A percentile compares a stretch with the other conserved stretches of the same genome.
These are phyloP conservation scores for Drosophila equinoxialis DNA, from an alignment of 1,140 invertebrate genomes.

Conservation along the genomic window DNA sequence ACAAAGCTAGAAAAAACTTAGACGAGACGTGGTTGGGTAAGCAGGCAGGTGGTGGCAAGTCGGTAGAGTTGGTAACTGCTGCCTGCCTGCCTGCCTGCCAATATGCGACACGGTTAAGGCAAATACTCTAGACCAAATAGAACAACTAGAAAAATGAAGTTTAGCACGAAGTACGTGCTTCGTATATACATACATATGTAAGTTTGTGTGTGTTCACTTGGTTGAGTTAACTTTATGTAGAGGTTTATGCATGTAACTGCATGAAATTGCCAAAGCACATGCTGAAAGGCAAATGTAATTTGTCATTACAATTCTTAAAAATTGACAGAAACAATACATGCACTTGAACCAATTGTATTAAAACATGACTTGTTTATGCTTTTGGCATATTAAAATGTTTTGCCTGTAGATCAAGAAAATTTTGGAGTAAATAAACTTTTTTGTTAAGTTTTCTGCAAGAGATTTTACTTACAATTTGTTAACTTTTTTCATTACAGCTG, in stretches of 20 bases:
- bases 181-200: slow-evolving; percentile 10
- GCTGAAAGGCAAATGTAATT: slow-evolving; percentile 12
- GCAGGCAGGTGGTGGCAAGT: slow-evolving; percentile 16
- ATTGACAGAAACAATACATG: not conserved
- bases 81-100: slow-evolving; percentile 29
- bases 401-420: no score
- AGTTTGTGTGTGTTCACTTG: not conserved
- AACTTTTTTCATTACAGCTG: not conserved
- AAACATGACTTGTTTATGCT: no score
- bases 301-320: slow-evolving; percentile 1
- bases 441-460: no score
- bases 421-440: no score
- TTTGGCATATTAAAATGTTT: no score
- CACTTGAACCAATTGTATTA: not conserved
- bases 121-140: slow-evolving; percentile 52
- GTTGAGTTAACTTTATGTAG: not conserved
- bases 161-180: slow-evolving; percentile 62
- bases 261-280: slow-evolving; percentile 12
- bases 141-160: slow-evolving; percentile 47
- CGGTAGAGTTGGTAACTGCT: not conserved
- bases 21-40: slow-evolving; percentile 39
- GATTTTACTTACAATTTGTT: no score
- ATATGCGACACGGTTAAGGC: slow-evolving; percentile 59
- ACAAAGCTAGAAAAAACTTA: slow-evolving; percentile 73
- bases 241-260: slow-evolving; percentile 8